Percentiles rank a stretch among this genome's conserved stretches.
phyloP scores from a whole-genome alignment of 2,888 invertebrate genomes.

The Lasioglossum villosulum region DNA sequence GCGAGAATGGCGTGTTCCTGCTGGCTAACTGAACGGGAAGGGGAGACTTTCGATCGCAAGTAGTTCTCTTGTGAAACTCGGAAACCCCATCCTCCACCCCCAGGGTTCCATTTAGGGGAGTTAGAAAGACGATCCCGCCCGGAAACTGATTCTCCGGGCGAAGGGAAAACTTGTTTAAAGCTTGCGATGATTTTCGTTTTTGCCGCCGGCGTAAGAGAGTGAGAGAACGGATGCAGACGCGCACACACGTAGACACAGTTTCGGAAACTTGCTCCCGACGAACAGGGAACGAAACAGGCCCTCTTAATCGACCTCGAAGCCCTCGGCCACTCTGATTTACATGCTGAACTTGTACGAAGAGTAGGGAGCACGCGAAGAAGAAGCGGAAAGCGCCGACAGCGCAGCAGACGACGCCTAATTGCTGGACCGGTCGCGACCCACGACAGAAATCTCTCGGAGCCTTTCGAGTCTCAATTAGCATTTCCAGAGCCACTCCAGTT shows the following conservation, averaged over 20 bases:
- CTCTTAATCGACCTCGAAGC: constrained; percentile 31
- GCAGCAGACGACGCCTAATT: constrained; percentile 14
- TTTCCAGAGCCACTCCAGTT: background rate
- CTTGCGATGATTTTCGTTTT: constrained; percentile 39
- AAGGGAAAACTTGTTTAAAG: constrained; percentile 54
- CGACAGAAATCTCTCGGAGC: constrained; percentile 8
- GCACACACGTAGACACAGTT: background rate
- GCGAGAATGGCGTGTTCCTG: constrained; percentile 18
- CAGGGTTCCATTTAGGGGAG: constrained; percentile 31
- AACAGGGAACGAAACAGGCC: background rate
- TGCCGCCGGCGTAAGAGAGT: background rate
- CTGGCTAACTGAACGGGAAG: constrained; percentile 22
- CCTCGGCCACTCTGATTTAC: constrained; percentile 23
- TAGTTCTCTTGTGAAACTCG: constrained; percentile 49
- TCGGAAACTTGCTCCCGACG: constrained; percentile 6
- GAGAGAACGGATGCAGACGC: background rate
- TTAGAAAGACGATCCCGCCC: constrained; percentile 51
- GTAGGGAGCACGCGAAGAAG: constrained; percentile 8
- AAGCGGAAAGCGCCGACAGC: constrained; percentile 16
- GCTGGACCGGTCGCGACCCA: background rate
- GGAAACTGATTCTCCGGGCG: constrained; percentile 56
- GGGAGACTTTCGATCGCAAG: constrained; percentile 46
- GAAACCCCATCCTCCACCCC: background rate
- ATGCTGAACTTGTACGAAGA: constrained; percentile 21
- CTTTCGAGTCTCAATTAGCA: constrained; percentile 21